phyloP scores from a whole-genome alignment of 2,888 invertebrate genomes.

The Diogma glabrata region DNA sequence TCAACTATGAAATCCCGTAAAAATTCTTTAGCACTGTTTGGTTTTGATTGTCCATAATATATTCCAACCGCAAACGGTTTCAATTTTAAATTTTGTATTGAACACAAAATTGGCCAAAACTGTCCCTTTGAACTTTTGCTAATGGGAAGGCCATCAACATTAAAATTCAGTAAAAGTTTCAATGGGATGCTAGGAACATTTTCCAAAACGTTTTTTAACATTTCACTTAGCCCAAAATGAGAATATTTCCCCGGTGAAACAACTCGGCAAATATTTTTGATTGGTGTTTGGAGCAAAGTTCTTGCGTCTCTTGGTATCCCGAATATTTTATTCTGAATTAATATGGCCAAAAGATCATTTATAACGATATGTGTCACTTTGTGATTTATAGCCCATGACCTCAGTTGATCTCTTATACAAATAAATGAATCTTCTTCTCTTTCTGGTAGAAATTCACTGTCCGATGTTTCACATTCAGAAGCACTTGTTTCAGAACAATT shows the following conservation, averaged over 20 bases:
- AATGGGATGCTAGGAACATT: background rate
- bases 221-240: background rate
- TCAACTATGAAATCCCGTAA: background rate
- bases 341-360: background rate
- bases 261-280: background rate
- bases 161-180: background rate
- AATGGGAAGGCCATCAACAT: slow-evolving; percentile 1
- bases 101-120: slow-evolving; percentile 1
- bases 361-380: background rate
- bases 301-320: background rate
- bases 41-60: background rate
- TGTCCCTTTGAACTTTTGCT: background rate
- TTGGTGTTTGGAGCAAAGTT: background rate
- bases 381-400: slow-evolving; percentile 1
- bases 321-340: background rate
- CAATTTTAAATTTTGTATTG: background rate
- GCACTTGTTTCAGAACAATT: background rate
- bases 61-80: background rate
- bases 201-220: background rate
- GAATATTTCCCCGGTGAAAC: background rate
- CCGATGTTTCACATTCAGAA: background rate
- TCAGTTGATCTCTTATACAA: slow-evolving; percentile 1
- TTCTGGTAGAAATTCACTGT: background rate
- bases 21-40: background rate
- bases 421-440: background rate